Conservation (phyloP, 2,888 invertebrate genomes). For the Doris montereyensis region DNA sequence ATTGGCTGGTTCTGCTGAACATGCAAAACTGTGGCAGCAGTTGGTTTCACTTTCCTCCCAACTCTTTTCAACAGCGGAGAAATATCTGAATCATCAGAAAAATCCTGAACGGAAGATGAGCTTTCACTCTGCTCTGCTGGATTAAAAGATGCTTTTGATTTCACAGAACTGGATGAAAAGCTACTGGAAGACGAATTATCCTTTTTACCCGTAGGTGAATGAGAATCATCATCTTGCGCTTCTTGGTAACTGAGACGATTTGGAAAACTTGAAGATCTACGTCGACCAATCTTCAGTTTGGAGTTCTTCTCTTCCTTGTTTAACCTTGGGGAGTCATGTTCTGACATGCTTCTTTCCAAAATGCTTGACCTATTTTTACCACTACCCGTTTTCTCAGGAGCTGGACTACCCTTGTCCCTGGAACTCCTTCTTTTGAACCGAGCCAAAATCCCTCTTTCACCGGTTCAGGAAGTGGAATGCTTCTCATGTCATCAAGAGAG, state of each 20-base stretch:
- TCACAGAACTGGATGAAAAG: constrained; percentile 29
- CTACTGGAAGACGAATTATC: constrained; percentile 32
- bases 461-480: constrained; percentile 45
- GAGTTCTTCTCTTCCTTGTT: constrained; percentile 39
- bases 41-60: constrained; percentile 44
- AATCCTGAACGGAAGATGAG: constrained; percentile 39
- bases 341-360: constrained; percentile 48
- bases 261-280: constrained; percentile 65
- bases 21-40: constrained; percentile 58
- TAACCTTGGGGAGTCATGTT: constrained; percentile 42
- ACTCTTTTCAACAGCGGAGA: constrained; percentile 44
- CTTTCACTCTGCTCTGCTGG: constrained; percentile 34
- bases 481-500: constrained; percentile 15
- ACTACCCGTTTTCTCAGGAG: constrained; percentile 57
- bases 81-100: constrained; percentile 45
- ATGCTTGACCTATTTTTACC: constrained; percentile 43
- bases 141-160: background rate
- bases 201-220: background rate
- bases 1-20: constrained; percentile 47
- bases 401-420: constrained; percentile 59
- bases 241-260: constrained; percentile 57
- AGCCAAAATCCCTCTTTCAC: constrained; percentile 57
- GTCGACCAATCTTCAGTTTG: constrained; percentile 47
- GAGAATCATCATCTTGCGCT: constrained; percentile 19
- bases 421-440: constrained; percentile 63